Evolutionary conservation across 1,140 invertebrate genomes (phyloP).

Genomic region (Caenorhabditis tropicalis): DNA sequence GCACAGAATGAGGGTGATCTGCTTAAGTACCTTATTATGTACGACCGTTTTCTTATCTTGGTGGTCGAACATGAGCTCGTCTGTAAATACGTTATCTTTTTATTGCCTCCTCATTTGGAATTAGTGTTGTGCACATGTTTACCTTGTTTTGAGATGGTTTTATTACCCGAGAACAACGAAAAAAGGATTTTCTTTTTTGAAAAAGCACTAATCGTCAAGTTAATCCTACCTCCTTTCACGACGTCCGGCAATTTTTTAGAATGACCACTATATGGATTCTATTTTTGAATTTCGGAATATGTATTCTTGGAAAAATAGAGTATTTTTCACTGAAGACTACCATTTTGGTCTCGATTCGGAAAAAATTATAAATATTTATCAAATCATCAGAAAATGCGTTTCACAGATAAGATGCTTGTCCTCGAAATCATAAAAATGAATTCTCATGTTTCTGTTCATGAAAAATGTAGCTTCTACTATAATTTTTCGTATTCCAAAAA

Average conservation of each 20-base stretch:
- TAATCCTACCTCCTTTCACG: constrained; percentile 1
- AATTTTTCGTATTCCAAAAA: neutral
- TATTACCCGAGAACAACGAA: neutral
- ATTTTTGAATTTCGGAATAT: neutral
- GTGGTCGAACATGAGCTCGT: constrained; percentile 5
- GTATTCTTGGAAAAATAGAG: neutral
- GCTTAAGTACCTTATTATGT: constrained; percentile 35
- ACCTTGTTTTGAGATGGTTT: constrained; percentile 7
- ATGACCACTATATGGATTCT: neutral
- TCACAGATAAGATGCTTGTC: too few species aligned
- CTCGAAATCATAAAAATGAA: too few species aligned
- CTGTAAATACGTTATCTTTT: constrained; percentile 41
- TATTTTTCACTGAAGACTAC: too few species aligned
- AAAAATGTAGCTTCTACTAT: neutral
- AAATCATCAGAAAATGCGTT: too few species aligned
- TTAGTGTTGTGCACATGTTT: neutral
- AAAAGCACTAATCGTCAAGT: constrained; percentile 18
- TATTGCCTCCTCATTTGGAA: neutral
- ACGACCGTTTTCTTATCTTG: constrained; percentile 26
- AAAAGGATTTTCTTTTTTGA: neutral
- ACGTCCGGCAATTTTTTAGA: neutral
- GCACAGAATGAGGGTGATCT: constrained; percentile 33
- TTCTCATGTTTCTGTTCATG: neutral
- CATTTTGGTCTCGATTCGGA: too few species aligned
- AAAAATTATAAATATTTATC: too few species aligned